Conservation (phyloP, 1,140 invertebrate species). For the Heliconius himera region DNA sequence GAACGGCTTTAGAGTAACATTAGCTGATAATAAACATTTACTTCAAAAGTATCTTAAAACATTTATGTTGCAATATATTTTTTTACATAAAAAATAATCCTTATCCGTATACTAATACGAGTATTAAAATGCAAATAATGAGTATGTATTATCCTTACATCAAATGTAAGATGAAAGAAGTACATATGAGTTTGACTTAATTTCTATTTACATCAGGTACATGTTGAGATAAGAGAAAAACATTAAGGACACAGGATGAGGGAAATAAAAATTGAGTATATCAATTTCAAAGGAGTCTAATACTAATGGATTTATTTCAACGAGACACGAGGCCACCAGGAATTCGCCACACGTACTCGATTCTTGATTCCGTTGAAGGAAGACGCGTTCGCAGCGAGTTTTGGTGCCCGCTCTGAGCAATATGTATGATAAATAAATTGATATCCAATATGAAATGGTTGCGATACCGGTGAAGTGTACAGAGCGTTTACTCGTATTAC, state of each 20-base stretch:
- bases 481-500: conserved; percentile 69
- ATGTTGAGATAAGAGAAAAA: conserved; percentile 16
- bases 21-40: no score
- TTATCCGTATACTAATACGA: no score
- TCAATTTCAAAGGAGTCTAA: conserved; percentile 39
- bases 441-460: conserved; percentile 80
- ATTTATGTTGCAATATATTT: not conserved
- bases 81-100: not conserved
- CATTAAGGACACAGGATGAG: conserved; percentile 22
- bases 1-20: not conserved
- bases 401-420: conserved; percentile 67
- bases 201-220: conserved; percentile 18
- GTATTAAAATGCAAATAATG: not conserved
- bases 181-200: not conserved
- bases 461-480: conserved; percentile 75
- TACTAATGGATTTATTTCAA: conserved; percentile 51
- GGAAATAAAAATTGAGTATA: conserved; percentile 36
- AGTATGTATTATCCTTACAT: not conserved
- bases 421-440: conserved; percentile 82
- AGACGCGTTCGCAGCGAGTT: conserved; percentile 68
- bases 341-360: conserved; percentile 73
- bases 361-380: conserved; percentile 74
- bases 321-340: conserved; percentile 45
- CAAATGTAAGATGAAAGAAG: not conserved
- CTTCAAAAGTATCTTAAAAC: not conserved